Conservation (phyloP, 2,113 vertebrate genomes). For the Sus scrofa region T2T-Sscrofa CM000817.6:38211001-38211500, state of each 20-base stretch:
- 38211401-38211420: neutral
- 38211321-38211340: neutral
- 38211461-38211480: neutral
- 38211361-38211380: neutral
- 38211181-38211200: neutral
- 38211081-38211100: neutral
- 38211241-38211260: conserved; percentile 32
- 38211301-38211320: neutral
- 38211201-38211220: neutral
- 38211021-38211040: neutral
- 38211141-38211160: conserved; percentile 41
- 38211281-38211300: neutral
- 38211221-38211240: neutral
- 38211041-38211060: neutral
- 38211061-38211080: neutral
- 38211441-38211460: neutral
- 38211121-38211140: neutral
- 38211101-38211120: conserved; percentile 9
- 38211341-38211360: neutral
- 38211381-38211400: neutral
- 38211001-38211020: conserved; percentile 16
- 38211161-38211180: neutral
- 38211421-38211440: neutral
- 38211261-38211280: neutral
- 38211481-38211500: conserved; percentile 7